Conservation (phyloP, 2,888 invertebrate genomes). For the Kryphioiulus occultus region DNA sequence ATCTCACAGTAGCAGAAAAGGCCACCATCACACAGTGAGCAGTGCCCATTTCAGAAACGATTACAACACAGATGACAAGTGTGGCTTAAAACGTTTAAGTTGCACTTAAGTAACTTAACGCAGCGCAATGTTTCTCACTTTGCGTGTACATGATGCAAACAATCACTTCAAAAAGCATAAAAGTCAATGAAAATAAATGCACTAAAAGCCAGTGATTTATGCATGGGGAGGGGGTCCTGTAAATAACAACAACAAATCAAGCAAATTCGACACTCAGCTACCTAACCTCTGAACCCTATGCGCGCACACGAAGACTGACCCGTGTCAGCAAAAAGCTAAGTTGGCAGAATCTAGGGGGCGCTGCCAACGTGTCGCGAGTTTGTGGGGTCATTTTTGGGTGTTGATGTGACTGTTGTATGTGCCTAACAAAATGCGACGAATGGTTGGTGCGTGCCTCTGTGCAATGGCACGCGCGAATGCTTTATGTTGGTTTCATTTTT, state of each 20-base stretch:
- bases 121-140: neutral
- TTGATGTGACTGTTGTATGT: neutral
- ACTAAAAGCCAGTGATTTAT: constrained; percentile 3
- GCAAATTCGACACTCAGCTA: neutral
- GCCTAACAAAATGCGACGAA: neutral
- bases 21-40: neutral
- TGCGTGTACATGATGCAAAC: neutral
- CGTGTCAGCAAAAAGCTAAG: neutral
- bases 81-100: neutral
- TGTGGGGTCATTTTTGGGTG: neutral
- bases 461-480: neutral
- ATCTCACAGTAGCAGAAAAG: neutral
- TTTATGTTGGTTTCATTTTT: neutral
- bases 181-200: neutral
- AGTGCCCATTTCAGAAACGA: neutral
- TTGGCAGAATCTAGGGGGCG: neutral
- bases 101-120: neutral
- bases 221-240: neutral
- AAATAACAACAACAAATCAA: neutral
- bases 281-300: neutral
- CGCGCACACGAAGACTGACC: neutral
- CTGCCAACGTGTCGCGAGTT: neutral
- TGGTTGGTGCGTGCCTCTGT: neutral
- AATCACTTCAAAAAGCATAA: neutral
- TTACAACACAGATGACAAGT: neutral